These are phyloP conservation scores for Apis dorsata DNA, from an alignment of 1,140 invertebrate species.

Conservation along the genomic window DNA sequence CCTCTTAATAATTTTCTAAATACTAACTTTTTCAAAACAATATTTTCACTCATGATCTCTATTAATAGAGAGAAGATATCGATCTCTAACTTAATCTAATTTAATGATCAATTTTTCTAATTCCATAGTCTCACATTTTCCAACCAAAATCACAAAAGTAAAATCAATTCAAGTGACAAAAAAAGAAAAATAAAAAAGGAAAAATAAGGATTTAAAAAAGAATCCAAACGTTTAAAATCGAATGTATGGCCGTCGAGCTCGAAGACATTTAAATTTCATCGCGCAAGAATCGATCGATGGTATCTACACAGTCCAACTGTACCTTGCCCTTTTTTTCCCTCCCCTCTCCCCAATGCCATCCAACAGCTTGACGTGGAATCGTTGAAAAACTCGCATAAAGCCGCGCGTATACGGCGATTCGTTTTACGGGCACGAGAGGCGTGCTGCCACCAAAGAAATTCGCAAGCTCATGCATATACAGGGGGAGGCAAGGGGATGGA, in stretches of 20 bases:
- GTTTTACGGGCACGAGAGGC: slow-evolving; percentile 74
- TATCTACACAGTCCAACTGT: neutral
- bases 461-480: slow-evolving; percentile 76
- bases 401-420: slow-evolving; percentile 67
- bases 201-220: neutral
- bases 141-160: too few species aligned
- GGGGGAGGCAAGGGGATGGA: slow-evolving; percentile 48
- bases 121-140: too few species aligned
- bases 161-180: too few species aligned
- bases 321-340: neutral
- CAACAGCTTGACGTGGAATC: slow-evolving; percentile 55
- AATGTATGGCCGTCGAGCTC: neutral
- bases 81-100: too few species aligned
- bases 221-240: neutral
- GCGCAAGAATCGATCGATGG: slow-evolving; percentile 56
- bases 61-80: too few species aligned
- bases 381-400: slow-evolving; percentile 70
- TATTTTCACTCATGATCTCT: too few species aligned
- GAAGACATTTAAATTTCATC: slow-evolving; percentile 42
- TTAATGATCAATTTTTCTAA: too few species aligned
- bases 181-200: too few species aligned
- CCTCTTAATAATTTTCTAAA: too few species aligned
- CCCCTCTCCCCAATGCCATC: neutral
- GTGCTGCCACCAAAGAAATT: slow-evolving; percentile 75
- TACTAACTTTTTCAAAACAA: too few species aligned